These are phyloP conservation scores for Ochropacha duplaris DNA, from an alignment of 2,888 invertebrate genomes.

Conservation along the genomic window DNA sequence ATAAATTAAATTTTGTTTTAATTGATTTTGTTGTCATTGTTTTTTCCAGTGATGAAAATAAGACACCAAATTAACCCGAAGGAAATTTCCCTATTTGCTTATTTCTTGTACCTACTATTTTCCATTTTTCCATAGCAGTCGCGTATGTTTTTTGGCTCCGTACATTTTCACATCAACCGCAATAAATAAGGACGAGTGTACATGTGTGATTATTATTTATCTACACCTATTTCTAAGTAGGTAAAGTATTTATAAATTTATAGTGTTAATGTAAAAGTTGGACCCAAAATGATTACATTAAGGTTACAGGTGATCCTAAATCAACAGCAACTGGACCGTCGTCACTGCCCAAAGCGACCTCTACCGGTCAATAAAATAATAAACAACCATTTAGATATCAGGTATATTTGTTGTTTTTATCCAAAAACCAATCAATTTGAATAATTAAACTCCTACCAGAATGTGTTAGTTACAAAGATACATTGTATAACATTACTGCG, in stretches of 20 bases:
- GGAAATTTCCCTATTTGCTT: too few species aligned
- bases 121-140: slow-evolving; percentile 14
- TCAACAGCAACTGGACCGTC: slow-evolving; percentile 3
- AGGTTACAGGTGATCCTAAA: background rate
- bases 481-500: too few species aligned
- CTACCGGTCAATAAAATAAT: slow-evolving; percentile 6
- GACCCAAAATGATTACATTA: background rate
- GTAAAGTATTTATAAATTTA: background rate
- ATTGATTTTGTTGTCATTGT: too few species aligned
- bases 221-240: background rate
- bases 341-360: slow-evolving; percentile 1
- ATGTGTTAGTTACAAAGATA: background rate
- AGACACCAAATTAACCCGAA: too few species aligned
- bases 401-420: background rate
- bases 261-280: slow-evolving; percentile 3
- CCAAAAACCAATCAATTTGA: background rate
- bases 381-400: background rate
- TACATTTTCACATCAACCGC: background rate
- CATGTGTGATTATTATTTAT: slow-evolving; percentile 3
- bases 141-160: background rate
- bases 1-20: too few species aligned
- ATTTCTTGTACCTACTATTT: too few species aligned
- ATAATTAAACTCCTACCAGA: background rate
- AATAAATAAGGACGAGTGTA: background rate
- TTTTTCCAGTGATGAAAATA: too few species aligned